Conservation (phyloP, 2,888 invertebrate species). For the Petrolisthes cinctipes region DNA sequence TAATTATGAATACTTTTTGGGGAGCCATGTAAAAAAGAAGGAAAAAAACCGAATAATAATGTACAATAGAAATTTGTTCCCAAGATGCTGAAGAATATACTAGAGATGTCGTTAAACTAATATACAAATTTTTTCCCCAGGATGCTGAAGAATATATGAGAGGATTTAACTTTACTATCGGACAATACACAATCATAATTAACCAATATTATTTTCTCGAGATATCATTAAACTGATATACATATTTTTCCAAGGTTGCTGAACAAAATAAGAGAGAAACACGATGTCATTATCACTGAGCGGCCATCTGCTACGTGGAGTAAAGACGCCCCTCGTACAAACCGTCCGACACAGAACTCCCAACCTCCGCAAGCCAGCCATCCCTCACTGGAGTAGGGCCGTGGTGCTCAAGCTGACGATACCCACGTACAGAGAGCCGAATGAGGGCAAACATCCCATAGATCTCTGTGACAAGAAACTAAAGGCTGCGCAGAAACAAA, state of each 20-base stretch:
- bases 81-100: no score
- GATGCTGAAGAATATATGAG: neutral
- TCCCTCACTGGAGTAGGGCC: constrained; percentile 46
- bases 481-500: neutral
- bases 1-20: no score
- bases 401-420: constrained; percentile 36
- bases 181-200: no score
- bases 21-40: no score
- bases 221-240: neutral
- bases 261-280: neutral
- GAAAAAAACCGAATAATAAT: no score
- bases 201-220: neutral
- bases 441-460: constrained; percentile 9
- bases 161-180: no score
- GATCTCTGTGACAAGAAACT: constrained; percentile 13
- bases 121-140: no score
- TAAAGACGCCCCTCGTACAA: constrained; percentile 25
- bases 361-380: constrained; percentile 36
- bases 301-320: neutral
- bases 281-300: constrained; percentile 27
- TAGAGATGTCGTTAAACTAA: no score
- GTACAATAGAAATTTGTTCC: no score
- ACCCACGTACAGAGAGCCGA: constrained; percentile 27
- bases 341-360: constrained; percentile 25
- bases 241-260: neutral